phyloP scores from a whole-genome alignment of 1,140 invertebrate genomes.

The Drosophila kanapiae region DNA sequence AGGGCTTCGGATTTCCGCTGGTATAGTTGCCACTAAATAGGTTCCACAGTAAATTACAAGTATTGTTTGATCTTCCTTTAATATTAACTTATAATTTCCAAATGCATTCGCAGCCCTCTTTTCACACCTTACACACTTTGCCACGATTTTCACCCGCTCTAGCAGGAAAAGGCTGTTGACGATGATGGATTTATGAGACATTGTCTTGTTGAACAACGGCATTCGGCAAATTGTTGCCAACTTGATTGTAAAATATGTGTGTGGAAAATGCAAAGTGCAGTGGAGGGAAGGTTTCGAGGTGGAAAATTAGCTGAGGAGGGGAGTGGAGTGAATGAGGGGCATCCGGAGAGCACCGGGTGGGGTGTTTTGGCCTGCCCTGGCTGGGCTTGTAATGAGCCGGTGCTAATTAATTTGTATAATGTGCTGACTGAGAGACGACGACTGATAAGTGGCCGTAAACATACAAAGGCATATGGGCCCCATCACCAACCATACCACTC shows the following conservation, averaged over 20 bases:
- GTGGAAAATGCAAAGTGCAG: constrained; percentile 2
- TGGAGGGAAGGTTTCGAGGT: background rate
- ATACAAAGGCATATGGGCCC: constrained; percentile 44
- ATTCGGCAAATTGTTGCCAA: constrained; percentile 57
- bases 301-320: background rate
- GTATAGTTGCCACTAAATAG: background rate
- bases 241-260: constrained; percentile 64
- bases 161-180: constrained; percentile 12
- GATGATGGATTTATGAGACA: constrained; percentile 56
- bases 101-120: background rate
- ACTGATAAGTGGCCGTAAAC: constrained; percentile 66
- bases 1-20: background rate
- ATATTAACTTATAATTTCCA: constrained; percentile 2
- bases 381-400: constrained; percentile 43
- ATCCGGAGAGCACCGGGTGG: background rate
- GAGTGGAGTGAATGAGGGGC: background rate
- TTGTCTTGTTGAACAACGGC: constrained; percentile 50
- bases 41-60: background rate
- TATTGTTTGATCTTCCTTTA: background rate
- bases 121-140: constrained; percentile 4
- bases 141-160: background rate
- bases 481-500: constrained; percentile 6
- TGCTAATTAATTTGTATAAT: constrained; percentile 78
- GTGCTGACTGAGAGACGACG: constrained; percentile 50
- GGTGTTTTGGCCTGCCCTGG: background rate